Evolutionary conservation across 2,888 invertebrate genomes (phyloP), one percentile per base, ranked within the genome.

Genomic region (Sycophila texana): DNA sequence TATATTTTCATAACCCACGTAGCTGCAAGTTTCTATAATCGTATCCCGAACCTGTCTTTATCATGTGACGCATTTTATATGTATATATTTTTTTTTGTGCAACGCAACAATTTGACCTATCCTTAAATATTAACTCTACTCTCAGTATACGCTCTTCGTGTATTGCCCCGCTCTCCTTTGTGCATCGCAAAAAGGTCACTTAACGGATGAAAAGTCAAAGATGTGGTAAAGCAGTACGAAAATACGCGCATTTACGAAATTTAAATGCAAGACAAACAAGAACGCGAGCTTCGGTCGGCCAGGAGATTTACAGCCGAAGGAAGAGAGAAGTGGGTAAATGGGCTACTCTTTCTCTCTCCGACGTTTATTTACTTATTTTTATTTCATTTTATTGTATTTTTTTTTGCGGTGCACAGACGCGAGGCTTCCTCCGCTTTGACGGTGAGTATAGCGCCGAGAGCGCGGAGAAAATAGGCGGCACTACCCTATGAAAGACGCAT

Each of bases 401-500:
- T 74, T 66, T 66, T 66, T 58, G 49, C 53, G 39, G 61, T 58
- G 57, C 49, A 53, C 30, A 30, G 5, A 30, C 70, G 26, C 58
- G 65, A 53, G 20, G 55, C 30, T 57, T 63, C 65, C 57, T 66
- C 18, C 57, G 66, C 72, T 47, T 72, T 66, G 57, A 39, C 57
- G 47, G 57, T 22, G 47, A 57, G 65, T 39, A 51, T 18, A 63
- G 65, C 5, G 30, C 30, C n/a, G 22, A 13, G 39, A 57, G 18
- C n/a, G 14, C 18, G n/a, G 55, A 61, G 26, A 73, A 49, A 39
- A 58, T 30, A 51, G 39, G 5, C 51, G 22, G 18, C 20, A 51
- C 67, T 39, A 5, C 1, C 20, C 53, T 76, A 72, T 67, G 26
- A 73, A 76, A 76, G 82, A 82, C 82, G 83, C 83, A 82, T 85